Evolutionary conservation across 2,797 vertebrate genomes (phyloP).

Genomic region (Catamblyrhynchus diadema): DNA sequence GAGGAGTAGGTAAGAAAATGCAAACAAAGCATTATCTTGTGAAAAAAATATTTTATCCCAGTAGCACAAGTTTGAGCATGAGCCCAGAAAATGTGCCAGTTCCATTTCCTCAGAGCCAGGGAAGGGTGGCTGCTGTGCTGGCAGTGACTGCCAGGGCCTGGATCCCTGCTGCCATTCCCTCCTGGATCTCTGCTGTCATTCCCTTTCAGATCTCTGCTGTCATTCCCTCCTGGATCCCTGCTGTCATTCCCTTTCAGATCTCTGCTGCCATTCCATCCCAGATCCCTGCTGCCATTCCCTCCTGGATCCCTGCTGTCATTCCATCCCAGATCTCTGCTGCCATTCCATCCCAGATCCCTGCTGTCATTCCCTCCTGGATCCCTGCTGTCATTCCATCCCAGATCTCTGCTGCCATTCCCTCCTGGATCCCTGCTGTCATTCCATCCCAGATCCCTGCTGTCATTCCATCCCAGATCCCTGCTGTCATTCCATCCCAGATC

Average conservation of each 20-base stretch:
- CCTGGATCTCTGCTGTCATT: neutral
- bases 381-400: neutral
- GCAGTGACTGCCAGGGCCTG: neutral
- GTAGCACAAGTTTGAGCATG: neutral
- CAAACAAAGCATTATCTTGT: neutral
- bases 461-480: neutral
- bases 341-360: neutral
- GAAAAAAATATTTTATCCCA: neutral
- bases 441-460: accelerated
- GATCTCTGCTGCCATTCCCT: no score
- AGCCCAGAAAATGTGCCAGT: neutral
- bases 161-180: neutral
- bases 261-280: neutral
- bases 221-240: neutral
- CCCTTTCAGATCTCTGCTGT: accelerated
- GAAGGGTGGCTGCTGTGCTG: neutral
- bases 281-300: neutral
- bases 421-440: neutral
- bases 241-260: no score
- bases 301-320: accelerated
- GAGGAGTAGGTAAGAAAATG: neutral
- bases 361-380: neutral
- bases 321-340: accelerated
- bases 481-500: neutral
- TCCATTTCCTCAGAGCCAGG: neutral